These are phyloP conservation scores for Campaea margaritaria DNA, from an alignment of 2,888 invertebrate genomes.

Conservation along the genomic window DNA sequence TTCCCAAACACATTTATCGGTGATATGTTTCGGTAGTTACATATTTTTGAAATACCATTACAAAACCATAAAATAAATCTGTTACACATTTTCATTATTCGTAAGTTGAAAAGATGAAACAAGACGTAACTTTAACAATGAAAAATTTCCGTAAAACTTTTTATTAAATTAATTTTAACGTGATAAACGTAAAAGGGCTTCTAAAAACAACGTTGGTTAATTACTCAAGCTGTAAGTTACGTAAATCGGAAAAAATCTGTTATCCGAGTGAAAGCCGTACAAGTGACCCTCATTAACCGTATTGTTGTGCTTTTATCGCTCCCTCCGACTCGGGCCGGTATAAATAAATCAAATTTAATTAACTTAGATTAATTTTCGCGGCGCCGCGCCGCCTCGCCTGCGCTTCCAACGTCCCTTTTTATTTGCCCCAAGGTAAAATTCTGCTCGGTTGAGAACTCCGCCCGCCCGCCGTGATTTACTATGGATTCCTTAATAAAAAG, in stretches of 20 bases:
- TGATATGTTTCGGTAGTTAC: too few relatives aligned
- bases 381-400: conserved; percentile 60
- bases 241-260: conserved; percentile 75
- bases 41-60: too few relatives aligned
- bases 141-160: not conserved
- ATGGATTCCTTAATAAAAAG: conserved; percentile 82
- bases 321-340: conserved; percentile 67
- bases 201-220: conserved; percentile 59
- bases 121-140: too few relatives aligned
- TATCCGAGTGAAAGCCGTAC: conserved; percentile 76
- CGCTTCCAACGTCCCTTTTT: conserved; percentile 71
- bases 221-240: conserved; percentile 64
- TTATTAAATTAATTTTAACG: conserved; percentile 5
- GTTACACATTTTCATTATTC: too few relatives aligned
- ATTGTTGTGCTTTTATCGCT: conserved; percentile 81
- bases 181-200: conserved; percentile 46
- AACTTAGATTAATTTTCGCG: conserved; percentile 84
- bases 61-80: too few relatives aligned
- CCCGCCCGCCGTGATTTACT: conserved; percentile 62
- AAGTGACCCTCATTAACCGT: conserved; percentile 81
- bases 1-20: too few relatives aligned
- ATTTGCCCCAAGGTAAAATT: conserved; percentile 74
- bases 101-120: not conserved
- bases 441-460: conserved; percentile 65
- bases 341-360: conserved; percentile 86